phyloP scores from a whole-genome alignment of 2,797 vertebrate species.

The Scolopax bukidnonensis region DNA sequence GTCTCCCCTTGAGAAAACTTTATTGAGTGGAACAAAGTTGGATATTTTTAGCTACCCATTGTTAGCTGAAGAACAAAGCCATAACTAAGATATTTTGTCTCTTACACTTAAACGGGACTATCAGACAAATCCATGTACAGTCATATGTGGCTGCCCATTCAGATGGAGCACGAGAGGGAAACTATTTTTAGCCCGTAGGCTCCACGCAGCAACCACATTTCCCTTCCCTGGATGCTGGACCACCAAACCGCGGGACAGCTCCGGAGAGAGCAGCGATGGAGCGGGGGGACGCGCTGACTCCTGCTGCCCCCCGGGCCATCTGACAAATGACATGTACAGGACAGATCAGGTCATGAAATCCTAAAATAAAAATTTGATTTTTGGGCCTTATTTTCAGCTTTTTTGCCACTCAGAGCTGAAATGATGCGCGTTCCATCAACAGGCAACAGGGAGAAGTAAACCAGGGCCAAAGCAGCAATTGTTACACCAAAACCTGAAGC shows the following conservation, averaged over 20 bases:
- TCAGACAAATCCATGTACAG: constrained; percentile 68
- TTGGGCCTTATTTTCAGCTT: not conserved
- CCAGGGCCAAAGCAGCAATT: not conserved
- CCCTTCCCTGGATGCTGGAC: not conserved
- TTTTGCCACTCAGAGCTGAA: not conserved
- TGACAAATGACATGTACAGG: not conserved
- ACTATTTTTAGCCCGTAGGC: constrained; percentile 42
- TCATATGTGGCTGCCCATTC: constrained; percentile 59
- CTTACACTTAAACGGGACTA: constrained; percentile 54
- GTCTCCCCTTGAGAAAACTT: constrained; percentile 66
- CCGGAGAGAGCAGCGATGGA: not conserved
- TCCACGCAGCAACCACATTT: not conserved
- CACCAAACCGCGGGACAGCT: not conserved
- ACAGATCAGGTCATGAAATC: not conserved
- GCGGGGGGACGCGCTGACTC: not conserved
- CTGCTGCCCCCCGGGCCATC: not conserved
- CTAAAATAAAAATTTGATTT: not conserved
- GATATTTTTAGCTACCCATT: constrained; percentile 79
- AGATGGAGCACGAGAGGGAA: constrained; percentile 33
- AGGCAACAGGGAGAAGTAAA: not conserved
- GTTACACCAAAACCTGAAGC: not conserved
- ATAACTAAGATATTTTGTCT: constrained; percentile 76
- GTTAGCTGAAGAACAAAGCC: constrained; percentile 75
- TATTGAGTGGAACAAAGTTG: constrained; percentile 72
- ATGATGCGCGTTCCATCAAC: not conserved